Evolutionary conservation across 2,888 invertebrate species (phyloP).

Genomic region (Agrilus mali): DNA sequence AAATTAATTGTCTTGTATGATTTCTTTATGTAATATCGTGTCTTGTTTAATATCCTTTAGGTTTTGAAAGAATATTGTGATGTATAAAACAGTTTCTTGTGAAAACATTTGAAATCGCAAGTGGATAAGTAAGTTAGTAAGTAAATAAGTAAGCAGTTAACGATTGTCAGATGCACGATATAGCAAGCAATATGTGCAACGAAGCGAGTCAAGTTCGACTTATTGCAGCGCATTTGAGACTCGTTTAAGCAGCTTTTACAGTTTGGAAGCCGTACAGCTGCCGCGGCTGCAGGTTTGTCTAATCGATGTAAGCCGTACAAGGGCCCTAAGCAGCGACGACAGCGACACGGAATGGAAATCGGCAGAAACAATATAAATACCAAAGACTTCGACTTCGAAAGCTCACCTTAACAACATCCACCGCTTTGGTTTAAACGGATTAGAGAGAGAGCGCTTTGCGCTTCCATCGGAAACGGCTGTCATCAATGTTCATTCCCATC

Average conservation of each 20-base stretch:
- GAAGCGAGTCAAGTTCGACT: no score
- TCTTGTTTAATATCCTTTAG: no score
- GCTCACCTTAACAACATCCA: constrained; percentile 3
- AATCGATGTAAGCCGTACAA: constrained; percentile 32
- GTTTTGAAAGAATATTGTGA: no score
- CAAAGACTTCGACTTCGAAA: not conserved
- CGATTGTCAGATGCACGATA: no score
- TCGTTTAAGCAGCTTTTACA: constrained; percentile 21
- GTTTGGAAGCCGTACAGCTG: constrained; percentile 29
- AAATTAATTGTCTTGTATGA: no score
- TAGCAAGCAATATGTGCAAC: no score
- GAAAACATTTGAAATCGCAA: no score
- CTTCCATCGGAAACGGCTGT: no score
- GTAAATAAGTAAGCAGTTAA: no score
- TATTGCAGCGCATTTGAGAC: constrained; percentile 4
- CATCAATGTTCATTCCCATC: not conserved
- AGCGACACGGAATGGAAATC: constrained; percentile 24
- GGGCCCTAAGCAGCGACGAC: constrained; percentile 24
- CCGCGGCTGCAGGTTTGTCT: constrained; percentile 28
- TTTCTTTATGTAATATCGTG: no score
- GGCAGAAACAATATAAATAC: constrained; percentile 27
- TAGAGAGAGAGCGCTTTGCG: not conserved
- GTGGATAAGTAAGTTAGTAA: no score
- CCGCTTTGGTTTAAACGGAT: not conserved
- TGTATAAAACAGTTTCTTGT: no score